Percentiles rank a stretch among this genome's conserved stretches.
phyloP scores from a whole-genome alignment of 2,888 invertebrate genomes.

The Nesidiocoris tenuis region DNA sequence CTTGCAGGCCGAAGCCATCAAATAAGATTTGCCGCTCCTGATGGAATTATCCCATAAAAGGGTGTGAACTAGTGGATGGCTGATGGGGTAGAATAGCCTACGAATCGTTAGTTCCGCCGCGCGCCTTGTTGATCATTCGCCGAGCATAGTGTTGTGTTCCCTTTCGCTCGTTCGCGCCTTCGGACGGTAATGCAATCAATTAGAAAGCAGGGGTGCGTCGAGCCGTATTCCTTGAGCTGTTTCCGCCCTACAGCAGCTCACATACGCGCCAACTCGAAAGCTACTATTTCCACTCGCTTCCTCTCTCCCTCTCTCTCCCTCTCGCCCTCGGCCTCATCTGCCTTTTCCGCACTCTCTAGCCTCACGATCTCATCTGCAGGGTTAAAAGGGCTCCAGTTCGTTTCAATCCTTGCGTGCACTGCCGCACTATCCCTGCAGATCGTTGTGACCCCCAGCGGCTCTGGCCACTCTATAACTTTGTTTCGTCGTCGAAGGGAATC shows the following conservation, averaged over 20 bases:
- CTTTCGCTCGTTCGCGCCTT: not conserved
- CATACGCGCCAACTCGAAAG: not conserved
- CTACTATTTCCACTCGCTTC: not conserved
- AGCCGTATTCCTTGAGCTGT: not conserved
- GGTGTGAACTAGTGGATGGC: not conserved
- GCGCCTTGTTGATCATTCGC: not conserved
- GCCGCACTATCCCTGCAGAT: not conserved
- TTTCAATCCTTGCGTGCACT: not conserved
- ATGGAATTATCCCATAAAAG: not conserved
- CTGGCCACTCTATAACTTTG: not conserved
- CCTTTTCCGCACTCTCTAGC: not conserved
- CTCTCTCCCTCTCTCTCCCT: not conserved
- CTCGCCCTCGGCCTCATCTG: not conserved
- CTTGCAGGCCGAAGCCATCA: not conserved
- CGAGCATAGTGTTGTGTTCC: not conserved
- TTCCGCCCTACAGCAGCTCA: not conserved
- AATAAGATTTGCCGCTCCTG: not conserved
- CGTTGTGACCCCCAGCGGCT: not conserved
- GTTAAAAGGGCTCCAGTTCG: not conserved
- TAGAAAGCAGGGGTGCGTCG: not conserved
- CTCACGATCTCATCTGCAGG: not conserved
- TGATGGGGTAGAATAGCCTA: not conserved
- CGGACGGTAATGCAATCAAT: not conserved
- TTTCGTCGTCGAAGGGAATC: not conserved
- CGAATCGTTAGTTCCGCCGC: not conserved